Conservation (phyloP, 2,113 vertebrate species). For the Psittacara wagleri region DNA sequence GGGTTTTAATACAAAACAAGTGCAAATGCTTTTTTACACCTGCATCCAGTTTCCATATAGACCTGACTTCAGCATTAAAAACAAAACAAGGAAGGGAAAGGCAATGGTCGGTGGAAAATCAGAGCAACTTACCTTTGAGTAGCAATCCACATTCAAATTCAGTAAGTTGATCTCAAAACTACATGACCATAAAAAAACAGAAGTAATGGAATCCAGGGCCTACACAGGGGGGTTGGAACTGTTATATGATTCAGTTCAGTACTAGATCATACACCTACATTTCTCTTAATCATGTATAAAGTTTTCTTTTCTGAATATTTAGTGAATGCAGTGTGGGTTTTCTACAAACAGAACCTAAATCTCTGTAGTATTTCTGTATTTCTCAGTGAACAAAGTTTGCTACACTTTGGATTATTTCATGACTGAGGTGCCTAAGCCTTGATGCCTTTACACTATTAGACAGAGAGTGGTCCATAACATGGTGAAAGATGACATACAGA, state of each 20-base stretch:
- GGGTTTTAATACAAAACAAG: accelerated
- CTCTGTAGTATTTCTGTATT: background rate
- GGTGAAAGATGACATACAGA: background rate
- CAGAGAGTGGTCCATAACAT: background rate
- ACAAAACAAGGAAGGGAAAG: background rate
- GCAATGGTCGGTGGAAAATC: background rate
- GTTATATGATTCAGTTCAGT: background rate
- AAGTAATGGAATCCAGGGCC: background rate
- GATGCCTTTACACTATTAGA: background rate
- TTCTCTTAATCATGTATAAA: background rate
- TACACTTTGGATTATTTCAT: background rate
- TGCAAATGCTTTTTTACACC: background rate
- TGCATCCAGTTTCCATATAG: background rate
- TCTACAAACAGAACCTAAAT: background rate
- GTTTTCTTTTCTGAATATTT: background rate
- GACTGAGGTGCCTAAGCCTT: background rate
- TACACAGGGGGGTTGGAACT: background rate
- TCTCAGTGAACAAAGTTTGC: background rate
- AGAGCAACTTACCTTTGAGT: background rate
- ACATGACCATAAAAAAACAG: background rate
- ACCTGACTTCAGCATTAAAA: background rate
- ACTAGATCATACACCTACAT: background rate
- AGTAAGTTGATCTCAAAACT: background rate
- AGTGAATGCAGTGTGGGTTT: background rate
- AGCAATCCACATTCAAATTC: background rate